Evolutionary conservation across 2,113 vertebrate genomes (phyloP).

Genomic region (Entomyzon cyanotis): DNA sequence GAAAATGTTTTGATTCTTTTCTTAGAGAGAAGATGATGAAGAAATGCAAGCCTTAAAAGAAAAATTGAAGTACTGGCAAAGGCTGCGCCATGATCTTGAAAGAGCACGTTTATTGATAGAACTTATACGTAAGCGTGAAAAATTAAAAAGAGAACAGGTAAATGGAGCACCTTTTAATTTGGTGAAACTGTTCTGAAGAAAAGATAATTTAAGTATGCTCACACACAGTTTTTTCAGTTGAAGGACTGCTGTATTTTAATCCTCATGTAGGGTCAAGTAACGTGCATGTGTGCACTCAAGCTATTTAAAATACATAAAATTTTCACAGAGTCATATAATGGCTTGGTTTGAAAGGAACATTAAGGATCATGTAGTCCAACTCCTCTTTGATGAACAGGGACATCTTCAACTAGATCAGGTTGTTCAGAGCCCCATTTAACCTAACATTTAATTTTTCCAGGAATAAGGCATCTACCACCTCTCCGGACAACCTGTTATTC

Average conservation of each 20-base stretch:
- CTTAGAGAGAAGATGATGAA: constrained; percentile 87
- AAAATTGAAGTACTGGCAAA: constrained; percentile 94
- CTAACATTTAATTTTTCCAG: neutral
- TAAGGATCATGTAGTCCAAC: neutral
- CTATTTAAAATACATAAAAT: neutral
- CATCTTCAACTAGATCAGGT: neutral
- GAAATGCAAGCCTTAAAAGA: constrained; percentile 91
- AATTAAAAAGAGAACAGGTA: constrained; percentile 97
- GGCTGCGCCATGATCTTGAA: constrained; percentile 93
- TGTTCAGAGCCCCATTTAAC: rapidly evolving
- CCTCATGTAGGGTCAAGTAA: neutral
- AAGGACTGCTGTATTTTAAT: neutral
- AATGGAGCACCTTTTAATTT: neutral
- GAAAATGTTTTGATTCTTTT: neutral
- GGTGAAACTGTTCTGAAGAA: neutral
- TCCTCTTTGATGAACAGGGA: rapidly evolving
- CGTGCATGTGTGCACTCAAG: rapidly evolving
- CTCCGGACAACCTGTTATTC: neutral
- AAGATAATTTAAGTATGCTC: neutral
- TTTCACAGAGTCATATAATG: neutral
- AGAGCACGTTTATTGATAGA: constrained; percentile 90
- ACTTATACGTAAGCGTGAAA: constrained; percentile 95
- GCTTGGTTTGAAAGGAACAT: neutral
- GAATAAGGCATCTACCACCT: neutral
- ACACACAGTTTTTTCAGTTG: neutral